Evolutionary conservation across 2,888 invertebrate species (phyloP).

Genomic region (Lasioglossum oenotherae): DNA sequence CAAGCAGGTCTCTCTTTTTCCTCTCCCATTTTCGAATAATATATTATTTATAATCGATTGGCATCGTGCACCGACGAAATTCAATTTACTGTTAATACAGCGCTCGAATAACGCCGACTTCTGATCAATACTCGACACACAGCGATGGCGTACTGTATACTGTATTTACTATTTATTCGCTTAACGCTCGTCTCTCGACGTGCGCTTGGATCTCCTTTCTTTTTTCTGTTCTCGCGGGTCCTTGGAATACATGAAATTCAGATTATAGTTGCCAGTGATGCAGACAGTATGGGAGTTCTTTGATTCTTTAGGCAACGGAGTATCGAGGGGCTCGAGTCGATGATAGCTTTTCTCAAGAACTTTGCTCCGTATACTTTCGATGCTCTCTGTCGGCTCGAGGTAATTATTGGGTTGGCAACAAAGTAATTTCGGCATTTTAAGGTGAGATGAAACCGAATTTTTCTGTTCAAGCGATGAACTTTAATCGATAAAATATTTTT

Average conservation of each 20-base stretch:
- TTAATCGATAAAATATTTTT: too few species aligned
- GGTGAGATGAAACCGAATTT: too few species aligned
- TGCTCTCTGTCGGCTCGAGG: background rate
- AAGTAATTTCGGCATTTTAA: too few species aligned
- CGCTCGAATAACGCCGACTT: constrained; percentile 38
- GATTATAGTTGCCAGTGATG: background rate
- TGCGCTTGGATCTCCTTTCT: background rate
- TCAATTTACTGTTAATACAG: constrained; percentile 54
- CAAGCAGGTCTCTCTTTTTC: background rate
- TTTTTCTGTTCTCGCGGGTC: background rate
- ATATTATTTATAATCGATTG: constrained; percentile 46
- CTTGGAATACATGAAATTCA: background rate
- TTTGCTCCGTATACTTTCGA: background rate
- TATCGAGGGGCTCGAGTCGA: background rate
- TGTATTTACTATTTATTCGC: background rate
- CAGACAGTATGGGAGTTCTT: background rate
- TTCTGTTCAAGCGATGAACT: too few species aligned
- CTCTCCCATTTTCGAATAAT: constrained; percentile 21
- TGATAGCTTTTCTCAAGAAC: background rate
- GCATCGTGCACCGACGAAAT: constrained; percentile 49
- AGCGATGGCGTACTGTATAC: background rate
- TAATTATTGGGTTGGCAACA: background rate
- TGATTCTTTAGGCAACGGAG: background rate
- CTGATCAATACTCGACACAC: constrained; percentile 45
- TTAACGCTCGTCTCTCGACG: background rate